Evolutionary conservation across 2,888 invertebrate species (phyloP), one percentile per base, ranked within the genome.

Genomic region (Scaeva pyrastri): DNA sequence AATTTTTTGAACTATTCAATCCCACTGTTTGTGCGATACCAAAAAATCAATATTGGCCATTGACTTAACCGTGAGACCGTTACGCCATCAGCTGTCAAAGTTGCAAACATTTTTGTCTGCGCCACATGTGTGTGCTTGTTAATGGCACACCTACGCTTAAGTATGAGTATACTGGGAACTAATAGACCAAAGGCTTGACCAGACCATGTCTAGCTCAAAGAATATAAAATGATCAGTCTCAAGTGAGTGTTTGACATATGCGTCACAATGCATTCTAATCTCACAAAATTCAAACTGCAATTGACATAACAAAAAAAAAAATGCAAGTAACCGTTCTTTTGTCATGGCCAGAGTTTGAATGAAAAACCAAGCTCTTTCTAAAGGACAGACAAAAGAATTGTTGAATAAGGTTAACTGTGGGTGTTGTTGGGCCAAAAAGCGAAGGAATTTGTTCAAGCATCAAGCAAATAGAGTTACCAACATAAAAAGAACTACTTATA

Each of bases 111-210:
- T 66, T 45, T 45, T 79, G 55, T 73, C 73, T 43, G 78, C 68
- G 36, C 26, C 58, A 58, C 31, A 81, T 76, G 66, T 56, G 48
- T 56, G 45, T 31, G 52, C 60, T 75, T 73, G 80, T 76, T 19
- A 76, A 68, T 75, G 4, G 62, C 81, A 77, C 85, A 76, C 85
- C 81, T 77, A 73, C 60, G 58, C 76, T 64, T 71, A 76, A 31
- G 8, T 31, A 2, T 5, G 31, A 5, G 31, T 1, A 76, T 50
- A 81, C 76, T 76, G 58, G 66, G 1, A 62, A 16, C 68, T 64
- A 76, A 71, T 31, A 12, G 2, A 26, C 19, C 36, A 16, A 31
- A 43, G 26, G 56, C 73, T 60, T 70, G 72, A 71, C 41, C 78
- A 50, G 72, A 71, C 41, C 78, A 50, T 11, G 48, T 41, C 58